Evolutionary conservation across 2,113 vertebrate species (phyloP), one percentile per base, ranked within the genome.

Genomic region (Raphicerus campestris): DNA sequence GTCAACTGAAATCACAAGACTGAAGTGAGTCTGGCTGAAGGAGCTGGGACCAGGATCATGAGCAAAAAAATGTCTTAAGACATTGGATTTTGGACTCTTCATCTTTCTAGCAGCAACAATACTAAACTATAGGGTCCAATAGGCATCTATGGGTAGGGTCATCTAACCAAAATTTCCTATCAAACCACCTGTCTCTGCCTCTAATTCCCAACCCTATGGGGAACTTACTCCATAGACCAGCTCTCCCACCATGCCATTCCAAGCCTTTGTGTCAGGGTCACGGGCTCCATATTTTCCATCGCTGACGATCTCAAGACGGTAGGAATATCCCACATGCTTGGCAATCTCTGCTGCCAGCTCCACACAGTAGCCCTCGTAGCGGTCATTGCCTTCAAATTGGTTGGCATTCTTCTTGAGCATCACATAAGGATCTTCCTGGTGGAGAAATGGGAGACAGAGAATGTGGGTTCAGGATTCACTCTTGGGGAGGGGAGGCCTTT

Each of bases 161-260:
- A 85, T 5, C 20, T 32, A 55, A 56, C 15, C 66, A 91, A 63
- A 83, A 47, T 75, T 94, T 95, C 35, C 55, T 28, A 1, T 93
- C 35, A 63, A 61, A 39, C 17, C 13, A 5, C 42, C 39, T 32
- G 4, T 15, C n/a, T 78, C 42, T 66, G 39, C 17, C 24, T 58
- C 47, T 1, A 78, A 10, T 32, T 56, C 10, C 28, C 39, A 15
- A 20, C 5, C 17, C 24, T 9, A 55, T 13, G 4, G 42, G 24
- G 55, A 63, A 99, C 99, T 99, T 98, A 99, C 99, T 97, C 99
- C 99, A 4, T 99, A 99, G 5, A 99, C 99, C 6, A 99, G 99
- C 84, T 99, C 99, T 87, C 99, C 99, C 96, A 99, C 99, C 99
- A 99, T 99, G 98, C 99, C 99, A 0, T 99, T 99, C 99, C 99